Percentiles rank a stretch among this genome's conserved stretches.
Conservation (phyloP, 2,888 invertebrate species). For the Leptopterna dolabrata region DNA sequence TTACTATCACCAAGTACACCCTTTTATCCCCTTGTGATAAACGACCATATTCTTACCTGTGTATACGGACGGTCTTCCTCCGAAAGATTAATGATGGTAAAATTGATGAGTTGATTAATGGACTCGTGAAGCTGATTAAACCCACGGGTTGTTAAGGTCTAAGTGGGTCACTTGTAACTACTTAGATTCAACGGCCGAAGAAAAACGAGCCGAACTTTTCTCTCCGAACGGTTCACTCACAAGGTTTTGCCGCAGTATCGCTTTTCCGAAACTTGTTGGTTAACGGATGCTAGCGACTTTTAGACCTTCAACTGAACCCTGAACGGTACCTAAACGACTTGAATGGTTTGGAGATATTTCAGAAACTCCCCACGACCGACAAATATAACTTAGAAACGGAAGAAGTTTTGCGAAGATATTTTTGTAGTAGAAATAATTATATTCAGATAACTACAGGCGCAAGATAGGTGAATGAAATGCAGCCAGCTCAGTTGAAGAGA, state of each 20-base stretch:
- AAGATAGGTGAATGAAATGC: too few relatives aligned
- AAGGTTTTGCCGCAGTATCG: background rate
- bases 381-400: too few relatives aligned
- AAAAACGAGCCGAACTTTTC: background rate
- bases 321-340: background rate
- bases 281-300: background rate
- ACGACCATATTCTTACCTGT: conserved; percentile 3
- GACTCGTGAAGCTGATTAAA: background rate
- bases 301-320: background rate
- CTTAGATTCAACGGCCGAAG: background rate
- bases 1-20: background rate
- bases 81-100: background rate
- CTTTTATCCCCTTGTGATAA: background rate
- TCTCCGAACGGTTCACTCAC: conserved; percentile 8
- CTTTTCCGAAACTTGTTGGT: background rate
- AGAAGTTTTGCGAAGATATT: too few relatives aligned
- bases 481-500: too few relatives aligned
- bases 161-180: conserved; percentile 7
- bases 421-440: too few relatives aligned
- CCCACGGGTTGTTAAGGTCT: background rate
- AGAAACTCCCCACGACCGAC: background rate
- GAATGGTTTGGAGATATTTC: background rate
- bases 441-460: too few relatives aligned
- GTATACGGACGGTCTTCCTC: background rate
- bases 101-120: conserved; percentile 11